Percentiles rank a stretch among this genome's conserved stretches.
These are phyloP conservation scores for Erebia epiphron DNA, from an alignment of 2,888 invertebrate genomes.

Conservation along the genomic window DNA sequence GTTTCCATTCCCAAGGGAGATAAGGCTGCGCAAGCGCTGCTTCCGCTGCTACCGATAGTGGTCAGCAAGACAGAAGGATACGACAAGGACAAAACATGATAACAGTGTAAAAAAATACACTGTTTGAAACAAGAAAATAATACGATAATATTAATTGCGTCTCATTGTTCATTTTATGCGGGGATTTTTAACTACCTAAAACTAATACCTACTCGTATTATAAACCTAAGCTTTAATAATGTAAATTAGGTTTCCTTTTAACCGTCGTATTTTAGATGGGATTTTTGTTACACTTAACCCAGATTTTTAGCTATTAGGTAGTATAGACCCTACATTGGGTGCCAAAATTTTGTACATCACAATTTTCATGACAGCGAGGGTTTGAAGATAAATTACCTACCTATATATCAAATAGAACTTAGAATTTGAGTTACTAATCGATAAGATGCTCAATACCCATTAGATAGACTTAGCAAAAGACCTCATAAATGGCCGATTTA, in stretches of 20 bases:
- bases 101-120: slow-evolving; percentile 40
- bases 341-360: too few species aligned
- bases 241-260: too few species aligned
- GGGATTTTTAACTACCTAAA: slow-evolving; percentile 3
- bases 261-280: too few species aligned
- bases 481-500: neutral
- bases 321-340: too few species aligned
- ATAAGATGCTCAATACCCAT: too few species aligned
- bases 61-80: slow-evolving; percentile 52
- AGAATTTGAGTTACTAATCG: too few species aligned
- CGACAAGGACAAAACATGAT: slow-evolving; percentile 52
- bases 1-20: slow-evolving; percentile 58
- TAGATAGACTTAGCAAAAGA: neutral
- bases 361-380: too few species aligned
- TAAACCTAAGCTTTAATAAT: too few species aligned
- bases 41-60: slow-evolving; percentile 52
- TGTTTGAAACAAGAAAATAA: slow-evolving; percentile 37
- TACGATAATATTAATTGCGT: neutral
- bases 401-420: too few species aligned
- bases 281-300: too few species aligned
- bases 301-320: too few species aligned
- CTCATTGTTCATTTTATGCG: slow-evolving; percentile 6
- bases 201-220: neutral
- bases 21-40: slow-evolving; percentile 62
- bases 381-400: too few species aligned